Evolutionary conservation across 2,113 vertebrate genomes (phyloP).

Genomic region (Pogonocichla stellata): DNA sequence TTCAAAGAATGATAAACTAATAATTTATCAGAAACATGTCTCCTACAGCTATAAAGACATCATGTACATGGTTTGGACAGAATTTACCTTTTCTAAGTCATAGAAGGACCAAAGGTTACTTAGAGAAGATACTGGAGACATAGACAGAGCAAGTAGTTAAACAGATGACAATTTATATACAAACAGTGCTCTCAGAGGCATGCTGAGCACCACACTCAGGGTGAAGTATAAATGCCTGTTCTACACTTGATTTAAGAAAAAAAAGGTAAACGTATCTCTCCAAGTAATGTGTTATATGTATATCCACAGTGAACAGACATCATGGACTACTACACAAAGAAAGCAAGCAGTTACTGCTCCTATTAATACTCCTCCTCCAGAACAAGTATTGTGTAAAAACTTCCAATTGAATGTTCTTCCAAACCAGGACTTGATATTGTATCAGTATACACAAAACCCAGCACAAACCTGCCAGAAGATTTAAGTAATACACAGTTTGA

Average conservation of each 20-base stretch:
- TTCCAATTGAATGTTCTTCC: not conserved
- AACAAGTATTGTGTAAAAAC: not conserved
- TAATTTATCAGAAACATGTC: not conserved
- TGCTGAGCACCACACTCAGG: not conserved
- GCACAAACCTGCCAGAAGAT: not conserved
- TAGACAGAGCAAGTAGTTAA: not conserved
- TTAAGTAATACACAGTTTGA: not conserved
- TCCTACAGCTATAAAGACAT: not conserved
- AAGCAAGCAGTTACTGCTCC: not conserved
- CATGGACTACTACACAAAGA: not conserved
- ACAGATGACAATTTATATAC: not conserved
- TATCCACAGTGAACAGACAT: not conserved
- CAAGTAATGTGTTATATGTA: not conserved
- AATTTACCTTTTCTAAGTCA: not conserved
- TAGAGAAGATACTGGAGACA: not conserved
- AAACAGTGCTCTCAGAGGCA: not conserved
- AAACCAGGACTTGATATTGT: not conserved
- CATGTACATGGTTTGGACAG: not conserved
- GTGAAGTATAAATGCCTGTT: not conserved
- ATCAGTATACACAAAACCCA: not conserved
- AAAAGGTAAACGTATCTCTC: not conserved
- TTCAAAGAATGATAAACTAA: not conserved
- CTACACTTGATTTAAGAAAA: not conserved
- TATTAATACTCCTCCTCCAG: not conserved
- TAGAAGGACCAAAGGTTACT: not conserved